These are phyloP conservation scores for Tolypeutes matacus DNA, from an alignment of 2,797 vertebrate genomes.

Conservation along the genomic window DNA sequence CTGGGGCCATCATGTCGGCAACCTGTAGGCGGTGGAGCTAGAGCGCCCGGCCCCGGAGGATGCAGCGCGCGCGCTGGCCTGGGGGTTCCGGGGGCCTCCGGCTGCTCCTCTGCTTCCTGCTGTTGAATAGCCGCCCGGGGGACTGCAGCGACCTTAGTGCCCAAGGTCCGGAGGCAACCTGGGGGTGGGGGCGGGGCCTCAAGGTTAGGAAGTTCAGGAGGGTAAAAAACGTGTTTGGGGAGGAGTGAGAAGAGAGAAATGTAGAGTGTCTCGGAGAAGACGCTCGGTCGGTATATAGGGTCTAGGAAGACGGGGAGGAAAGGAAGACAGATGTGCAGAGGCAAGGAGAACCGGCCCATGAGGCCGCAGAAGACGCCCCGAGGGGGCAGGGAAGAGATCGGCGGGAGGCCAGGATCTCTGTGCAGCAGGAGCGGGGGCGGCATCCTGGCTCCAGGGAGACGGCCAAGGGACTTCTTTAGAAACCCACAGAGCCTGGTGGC, in stretches of 20 bases:
- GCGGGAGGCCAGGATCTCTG: background rate
- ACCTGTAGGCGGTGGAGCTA: background rate
- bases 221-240: background rate
- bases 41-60: background rate
- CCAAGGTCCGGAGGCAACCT: slow-evolving; percentile 73
- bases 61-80: slow-evolving; percentile 12
- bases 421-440: background rate
- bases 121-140: slow-evolving; percentile 50
- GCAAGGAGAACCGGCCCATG: background rate
- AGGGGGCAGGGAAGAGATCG: background rate
- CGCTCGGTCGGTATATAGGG: background rate
- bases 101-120: slow-evolving; percentile 68
- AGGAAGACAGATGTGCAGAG: background rate
- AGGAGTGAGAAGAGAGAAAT: background rate
- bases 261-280: background rate
- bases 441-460: background rate
- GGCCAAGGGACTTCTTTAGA: background rate
- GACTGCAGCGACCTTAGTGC: slow-evolving; percentile 68
- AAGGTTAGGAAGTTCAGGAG: background rate
- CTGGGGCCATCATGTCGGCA: background rate
- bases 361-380: background rate
- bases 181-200: background rate
- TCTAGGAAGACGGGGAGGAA: background rate
- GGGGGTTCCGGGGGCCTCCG: background rate
- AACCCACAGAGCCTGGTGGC: background rate